phyloP scores from a whole-genome alignment of 2,113 vertebrate species.

The pig (Sus scrofa) region DNA sequence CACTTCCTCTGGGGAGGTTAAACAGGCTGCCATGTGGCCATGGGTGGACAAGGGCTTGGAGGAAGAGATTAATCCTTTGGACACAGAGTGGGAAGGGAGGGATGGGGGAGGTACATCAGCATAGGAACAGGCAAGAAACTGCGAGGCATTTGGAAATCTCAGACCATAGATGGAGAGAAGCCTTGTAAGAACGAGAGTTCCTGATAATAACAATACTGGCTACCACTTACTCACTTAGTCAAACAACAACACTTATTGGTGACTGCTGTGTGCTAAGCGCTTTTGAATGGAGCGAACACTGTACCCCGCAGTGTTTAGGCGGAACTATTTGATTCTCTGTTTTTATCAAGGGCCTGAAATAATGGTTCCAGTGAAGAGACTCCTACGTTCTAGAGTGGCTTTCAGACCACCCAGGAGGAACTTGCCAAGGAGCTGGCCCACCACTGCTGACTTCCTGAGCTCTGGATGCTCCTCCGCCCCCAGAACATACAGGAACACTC shows the following conservation, averaged over 20 bases:
- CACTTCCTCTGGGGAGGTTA: not conserved
- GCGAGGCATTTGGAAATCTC: not conserved
- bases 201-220: accelerated
- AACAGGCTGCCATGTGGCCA: not conserved
- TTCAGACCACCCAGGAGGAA: accelerated
- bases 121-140: not conserved
- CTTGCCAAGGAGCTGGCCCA: not conserved
- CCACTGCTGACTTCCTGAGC: not conserved
- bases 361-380: not conserved
- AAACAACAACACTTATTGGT: not conserved
- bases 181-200: accelerated
- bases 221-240: not conserved
- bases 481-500: not conserved
- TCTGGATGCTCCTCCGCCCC: not conserved
- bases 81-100: not conserved
- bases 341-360: not conserved
- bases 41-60: too few species aligned
- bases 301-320: not conserved
- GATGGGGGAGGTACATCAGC: not conserved
- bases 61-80: not conserved
- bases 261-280: not conserved
- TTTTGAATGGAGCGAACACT: not conserved
- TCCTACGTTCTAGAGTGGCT: not conserved
- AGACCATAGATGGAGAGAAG: not conserved
- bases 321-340: not conserved